phyloP scores from a whole-genome alignment of 2,888 invertebrate genomes.

The Phortica magna region DNA sequence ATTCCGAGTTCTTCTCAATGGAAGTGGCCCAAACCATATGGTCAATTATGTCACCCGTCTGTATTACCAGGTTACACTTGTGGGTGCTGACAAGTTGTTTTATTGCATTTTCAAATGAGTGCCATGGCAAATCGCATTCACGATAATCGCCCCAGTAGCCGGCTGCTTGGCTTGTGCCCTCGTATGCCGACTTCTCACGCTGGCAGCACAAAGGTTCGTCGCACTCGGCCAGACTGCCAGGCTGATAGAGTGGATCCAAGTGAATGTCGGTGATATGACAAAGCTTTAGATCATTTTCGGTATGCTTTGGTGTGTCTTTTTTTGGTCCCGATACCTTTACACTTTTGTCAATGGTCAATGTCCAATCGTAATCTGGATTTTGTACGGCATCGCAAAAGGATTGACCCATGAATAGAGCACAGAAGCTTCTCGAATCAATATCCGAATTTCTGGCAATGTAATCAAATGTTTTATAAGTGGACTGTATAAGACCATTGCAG shows the following conservation, averaged over 20 bases:
- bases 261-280: conserved; percentile 82
- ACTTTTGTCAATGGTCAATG: conserved; percentile 54
- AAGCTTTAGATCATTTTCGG: conserved; percentile 60
- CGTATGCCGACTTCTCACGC: conserved; percentile 50
- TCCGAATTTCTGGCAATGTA: conserved; percentile 80
- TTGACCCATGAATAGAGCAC: conserved; percentile 70
- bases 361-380: conserved; percentile 68
- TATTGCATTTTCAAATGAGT: conserved; percentile 84
- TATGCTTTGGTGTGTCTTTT: conserved; percentile 56
- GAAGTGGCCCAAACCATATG: conserved; percentile 94
- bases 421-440: conserved; percentile 79
- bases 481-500: conserved; percentile 81
- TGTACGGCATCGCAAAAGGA: conserved; percentile 62
- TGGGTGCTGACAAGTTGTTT: conserved; percentile 81
- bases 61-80: conserved; percentile 85
- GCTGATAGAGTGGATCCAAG: conserved; percentile 85
- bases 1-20: conserved; percentile 81
- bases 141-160: conserved; percentile 91
- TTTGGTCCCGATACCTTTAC: conserved; percentile 57
- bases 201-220: conserved; percentile 89
- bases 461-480: conserved; percentile 82
- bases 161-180: conserved; percentile 78
- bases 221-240: conserved; percentile 84
- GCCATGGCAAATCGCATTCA: conserved; percentile 87
- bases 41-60: conserved; percentile 92